phyloP scores from a whole-genome alignment of 2,797 vertebrate genomes.

The Anguilla pacifica region DNA sequence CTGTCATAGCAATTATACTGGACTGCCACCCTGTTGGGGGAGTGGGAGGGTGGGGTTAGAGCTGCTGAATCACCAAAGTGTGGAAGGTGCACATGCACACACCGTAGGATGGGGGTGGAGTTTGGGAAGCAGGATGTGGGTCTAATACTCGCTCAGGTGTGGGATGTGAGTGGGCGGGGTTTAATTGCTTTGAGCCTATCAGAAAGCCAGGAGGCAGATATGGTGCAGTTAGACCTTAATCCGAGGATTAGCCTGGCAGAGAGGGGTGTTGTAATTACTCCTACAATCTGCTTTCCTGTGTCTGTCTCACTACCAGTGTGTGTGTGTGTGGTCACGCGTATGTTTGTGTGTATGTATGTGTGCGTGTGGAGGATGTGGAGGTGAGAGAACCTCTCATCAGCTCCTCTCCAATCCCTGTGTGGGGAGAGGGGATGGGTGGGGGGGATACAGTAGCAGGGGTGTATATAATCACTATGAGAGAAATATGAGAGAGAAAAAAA shows the following conservation, averaged over 20 bases:
- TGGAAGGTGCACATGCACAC: too few relatives aligned
- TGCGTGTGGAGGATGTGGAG: neutral
- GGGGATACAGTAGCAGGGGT: neutral
- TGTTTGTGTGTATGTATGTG: neutral
- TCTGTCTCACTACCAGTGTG: neutral
- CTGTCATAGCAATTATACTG: neutral
- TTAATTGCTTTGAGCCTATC: neutral
- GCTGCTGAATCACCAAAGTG: neutral
- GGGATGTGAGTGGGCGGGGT: neutral
- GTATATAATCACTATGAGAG: conserved; percentile 24
- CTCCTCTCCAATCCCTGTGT: neutral
- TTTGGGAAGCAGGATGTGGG: neutral
- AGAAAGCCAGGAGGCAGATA: neutral
- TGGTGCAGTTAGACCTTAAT: neutral
- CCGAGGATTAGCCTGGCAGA: neutral
- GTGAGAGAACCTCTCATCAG: neutral
- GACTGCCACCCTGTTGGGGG: too few relatives aligned
- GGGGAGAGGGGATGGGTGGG: neutral
- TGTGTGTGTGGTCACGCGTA: neutral
- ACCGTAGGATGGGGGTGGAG: neutral
- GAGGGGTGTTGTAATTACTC: neutral
- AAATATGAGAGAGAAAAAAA: conserved; percentile 31
- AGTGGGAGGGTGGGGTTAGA: neutral
- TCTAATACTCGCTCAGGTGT: neutral
- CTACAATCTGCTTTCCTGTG: neutral